Conservation (phyloP, 2,113 vertebrate genomes). For the Phoenicopterus ruber region DNA sequence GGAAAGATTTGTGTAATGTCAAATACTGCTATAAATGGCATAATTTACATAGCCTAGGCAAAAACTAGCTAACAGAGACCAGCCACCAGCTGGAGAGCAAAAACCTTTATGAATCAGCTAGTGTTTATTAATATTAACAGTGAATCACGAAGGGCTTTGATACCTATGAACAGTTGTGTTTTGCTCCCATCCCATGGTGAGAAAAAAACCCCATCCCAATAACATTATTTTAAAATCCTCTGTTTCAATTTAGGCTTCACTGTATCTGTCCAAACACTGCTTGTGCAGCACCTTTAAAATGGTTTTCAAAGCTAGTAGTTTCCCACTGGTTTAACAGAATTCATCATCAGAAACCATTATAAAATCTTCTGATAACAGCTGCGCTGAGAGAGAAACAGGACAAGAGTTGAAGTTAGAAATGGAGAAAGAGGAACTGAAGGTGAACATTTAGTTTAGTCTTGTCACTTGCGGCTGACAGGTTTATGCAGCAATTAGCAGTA, state of each 20-base stretch:
- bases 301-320: background rate
- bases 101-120: background rate
- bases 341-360: background rate
- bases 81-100: background rate
- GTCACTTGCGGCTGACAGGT: background rate
- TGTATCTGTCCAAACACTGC: background rate
- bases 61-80: background rate
- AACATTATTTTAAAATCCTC: background rate
- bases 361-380: background rate
- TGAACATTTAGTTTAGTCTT: background rate
- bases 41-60: background rate
- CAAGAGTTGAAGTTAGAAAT: background rate
- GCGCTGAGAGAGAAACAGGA: background rate
- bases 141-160: background rate
- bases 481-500: background rate
- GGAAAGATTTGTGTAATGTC: background rate
- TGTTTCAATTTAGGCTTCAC: background rate
- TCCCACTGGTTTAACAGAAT: background rate
- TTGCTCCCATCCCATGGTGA: background rate
- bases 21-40: background rate
- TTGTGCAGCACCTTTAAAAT: background rate
- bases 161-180: accelerated
- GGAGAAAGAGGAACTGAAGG: background rate
- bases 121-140: background rate
- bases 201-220: background rate